These are phyloP conservation scores for Scyliorhinus canicula DNA, from an alignment of 2,797 vertebrate species.

Conservation along the genomic window DNA sequence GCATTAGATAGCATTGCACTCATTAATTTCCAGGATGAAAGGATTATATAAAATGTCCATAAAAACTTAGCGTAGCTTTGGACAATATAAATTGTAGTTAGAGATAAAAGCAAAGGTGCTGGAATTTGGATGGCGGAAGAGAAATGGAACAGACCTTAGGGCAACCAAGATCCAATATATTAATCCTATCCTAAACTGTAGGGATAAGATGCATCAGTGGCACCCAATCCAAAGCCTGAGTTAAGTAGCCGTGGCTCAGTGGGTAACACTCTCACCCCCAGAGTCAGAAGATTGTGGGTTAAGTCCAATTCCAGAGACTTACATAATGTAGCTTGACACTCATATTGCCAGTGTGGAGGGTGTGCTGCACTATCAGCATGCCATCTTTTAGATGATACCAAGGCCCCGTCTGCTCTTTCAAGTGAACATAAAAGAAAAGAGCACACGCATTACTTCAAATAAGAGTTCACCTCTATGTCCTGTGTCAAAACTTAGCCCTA, in stretches of 20 bases:
- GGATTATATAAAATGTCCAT: background rate
- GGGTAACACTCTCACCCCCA: background rate
- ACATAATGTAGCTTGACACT: background rate
- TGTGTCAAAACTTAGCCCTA: background rate
- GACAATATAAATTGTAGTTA: background rate
- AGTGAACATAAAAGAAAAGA: background rate
- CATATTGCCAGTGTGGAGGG: background rate
- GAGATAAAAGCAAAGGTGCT: background rate
- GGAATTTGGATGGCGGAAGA: too few relatives aligned
- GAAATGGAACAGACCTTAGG: background rate
- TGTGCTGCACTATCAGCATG: background rate
- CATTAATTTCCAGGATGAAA: background rate
- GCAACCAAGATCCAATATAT: background rate
- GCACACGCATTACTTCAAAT: too few relatives aligned
- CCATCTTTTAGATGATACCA: background rate
- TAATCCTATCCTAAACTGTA: background rate
- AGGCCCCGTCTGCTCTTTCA: too few relatives aligned
- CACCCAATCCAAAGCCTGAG: background rate
- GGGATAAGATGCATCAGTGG: background rate
- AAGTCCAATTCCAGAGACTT: background rate
- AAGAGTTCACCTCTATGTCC: background rate
- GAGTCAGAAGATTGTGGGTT: background rate
- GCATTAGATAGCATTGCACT: background rate
- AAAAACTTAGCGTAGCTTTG: too few relatives aligned
- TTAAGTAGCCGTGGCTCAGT: background rate